Evolutionary conservation across 2,113 vertebrate species (phyloP).

Genomic region (Ageneiosus marmoratus): DNA sequence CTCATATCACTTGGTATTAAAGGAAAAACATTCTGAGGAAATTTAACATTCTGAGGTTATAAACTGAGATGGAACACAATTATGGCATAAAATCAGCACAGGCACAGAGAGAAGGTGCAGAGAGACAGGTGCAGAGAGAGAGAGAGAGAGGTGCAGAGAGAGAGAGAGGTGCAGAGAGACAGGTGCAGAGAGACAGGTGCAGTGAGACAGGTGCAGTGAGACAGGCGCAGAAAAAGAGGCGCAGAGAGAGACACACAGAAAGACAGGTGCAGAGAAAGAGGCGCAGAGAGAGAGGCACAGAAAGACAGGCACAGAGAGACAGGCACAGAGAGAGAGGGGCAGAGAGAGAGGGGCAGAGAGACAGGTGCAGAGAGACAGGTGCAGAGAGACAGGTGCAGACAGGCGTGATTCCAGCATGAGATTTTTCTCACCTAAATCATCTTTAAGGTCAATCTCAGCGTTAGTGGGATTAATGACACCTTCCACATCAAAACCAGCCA

Average conservation of each 20-base stretch:
- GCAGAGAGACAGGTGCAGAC: neutral
- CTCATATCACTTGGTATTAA: neutral
- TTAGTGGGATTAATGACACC: constrained; percentile 99
- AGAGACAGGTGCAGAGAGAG: too few species aligned
- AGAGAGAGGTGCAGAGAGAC: too few species aligned
- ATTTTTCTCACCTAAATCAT: constrained; percentile 94
- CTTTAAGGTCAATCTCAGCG: constrained; percentile 99
- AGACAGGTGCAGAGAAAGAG: neutral
- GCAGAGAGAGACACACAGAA: neutral
- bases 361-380: neutral
- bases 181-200: too few species aligned
- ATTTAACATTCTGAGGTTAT: neutral
- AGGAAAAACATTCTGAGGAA: neutral
- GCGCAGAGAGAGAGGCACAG: neutral
- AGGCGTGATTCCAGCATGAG: neutral
- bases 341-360: neutral
- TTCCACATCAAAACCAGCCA: constrained; percentile 99
- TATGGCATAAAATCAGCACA: neutral
- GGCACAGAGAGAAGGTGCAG: neutral
- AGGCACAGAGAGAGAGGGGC: neutral
- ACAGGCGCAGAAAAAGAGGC: neutral
- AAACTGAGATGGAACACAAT: neutral
- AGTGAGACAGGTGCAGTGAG: neutral
- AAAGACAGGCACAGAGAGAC: neutral
- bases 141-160: too few species aligned